A percentile compares a stretch with the other conserved stretches of the same genome.
Evolutionary conservation across 2,888 invertebrate genomes (phyloP).

Genomic region (Taenaris catops): DNA sequence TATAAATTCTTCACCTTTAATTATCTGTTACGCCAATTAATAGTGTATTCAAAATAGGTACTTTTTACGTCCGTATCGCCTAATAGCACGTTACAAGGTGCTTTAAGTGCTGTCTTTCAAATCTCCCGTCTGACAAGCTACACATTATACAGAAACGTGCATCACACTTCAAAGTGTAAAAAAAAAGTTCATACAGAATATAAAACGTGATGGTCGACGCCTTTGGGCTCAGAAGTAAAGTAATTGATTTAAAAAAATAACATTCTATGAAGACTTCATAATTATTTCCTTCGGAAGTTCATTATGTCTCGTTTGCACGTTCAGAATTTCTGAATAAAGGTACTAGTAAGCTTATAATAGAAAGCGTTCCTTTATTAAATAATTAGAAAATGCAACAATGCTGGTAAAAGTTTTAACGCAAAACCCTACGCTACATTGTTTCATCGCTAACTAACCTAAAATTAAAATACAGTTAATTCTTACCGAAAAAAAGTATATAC

Average conservation of each 20-base stretch:
- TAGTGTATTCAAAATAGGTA: not conserved
- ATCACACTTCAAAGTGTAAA: constrained; percentile 20
- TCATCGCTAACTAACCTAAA: too few species aligned
- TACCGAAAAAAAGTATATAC: too few species aligned
- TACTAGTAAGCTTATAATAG: too few species aligned
- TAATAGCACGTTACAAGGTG: constrained; percentile 6
- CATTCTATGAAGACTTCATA: constrained; percentile 6
- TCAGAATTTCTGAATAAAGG: too few species aligned
- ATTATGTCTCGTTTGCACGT: not conserved
- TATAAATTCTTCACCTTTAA: not conserved
- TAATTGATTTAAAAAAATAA: constrained; percentile 6
- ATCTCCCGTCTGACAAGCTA: constrained; percentile 1
- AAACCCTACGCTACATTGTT: too few species aligned
- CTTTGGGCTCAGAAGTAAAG: constrained; percentile 5
- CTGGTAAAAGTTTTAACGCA: too few species aligned
- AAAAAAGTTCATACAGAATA: constrained; percentile 23
- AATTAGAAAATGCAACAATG: too few species aligned
- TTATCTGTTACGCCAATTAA: constrained; percentile 2
- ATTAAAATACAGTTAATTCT: too few species aligned
- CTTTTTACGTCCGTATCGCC: not conserved
- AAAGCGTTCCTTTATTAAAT: too few species aligned
- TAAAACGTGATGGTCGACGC: constrained; percentile 27
- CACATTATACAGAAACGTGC: constrained; percentile 15
- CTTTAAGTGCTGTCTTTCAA: constrained; percentile 12
- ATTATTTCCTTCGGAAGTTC: constrained; percentile 15